Conservation (phyloP, 2,113 vertebrate genomes). For the Myodes glareolus region DNA sequence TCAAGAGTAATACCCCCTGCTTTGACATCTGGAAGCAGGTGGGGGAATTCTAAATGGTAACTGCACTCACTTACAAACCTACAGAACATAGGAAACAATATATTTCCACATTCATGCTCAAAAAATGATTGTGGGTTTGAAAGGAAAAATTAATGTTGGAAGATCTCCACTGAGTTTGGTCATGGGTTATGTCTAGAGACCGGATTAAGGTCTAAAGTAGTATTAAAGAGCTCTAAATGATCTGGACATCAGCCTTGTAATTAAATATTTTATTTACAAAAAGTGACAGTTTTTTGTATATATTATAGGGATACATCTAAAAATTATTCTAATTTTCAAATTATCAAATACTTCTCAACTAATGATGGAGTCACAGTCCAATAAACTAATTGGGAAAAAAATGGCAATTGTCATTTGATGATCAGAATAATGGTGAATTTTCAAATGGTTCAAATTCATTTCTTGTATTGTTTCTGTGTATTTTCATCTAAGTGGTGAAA, state of each 20-base stretch:
- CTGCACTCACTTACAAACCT: conserved; percentile 44
- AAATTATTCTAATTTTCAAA: neutral
- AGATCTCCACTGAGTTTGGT: neutral
- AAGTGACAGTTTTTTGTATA: neutral
- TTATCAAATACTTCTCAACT: neutral
- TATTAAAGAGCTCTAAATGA: neutral
- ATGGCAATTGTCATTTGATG: neutral
- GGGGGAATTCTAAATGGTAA: conserved; percentile 70
- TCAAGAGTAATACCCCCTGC: conserved; percentile 58
- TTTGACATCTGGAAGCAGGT: conserved; percentile 79
- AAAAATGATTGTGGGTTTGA: neutral
- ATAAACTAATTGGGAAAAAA: neutral
- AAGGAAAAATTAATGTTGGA: conserved; percentile 35
- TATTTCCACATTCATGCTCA: conserved; percentile 43
- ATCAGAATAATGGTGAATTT: neutral
- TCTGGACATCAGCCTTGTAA: neutral
- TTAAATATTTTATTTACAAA: neutral
- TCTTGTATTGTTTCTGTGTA: neutral
- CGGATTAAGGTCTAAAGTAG: neutral
- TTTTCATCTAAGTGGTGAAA: neutral
- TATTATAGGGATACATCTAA: neutral
- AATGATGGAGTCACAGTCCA: neutral
- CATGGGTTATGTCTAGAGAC: neutral
- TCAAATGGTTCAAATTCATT: neutral
- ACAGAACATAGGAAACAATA: conserved; percentile 55